phyloP scores from a whole-genome alignment of 2,113 vertebrate species.

The Coreoperca whiteheadi region DNA sequence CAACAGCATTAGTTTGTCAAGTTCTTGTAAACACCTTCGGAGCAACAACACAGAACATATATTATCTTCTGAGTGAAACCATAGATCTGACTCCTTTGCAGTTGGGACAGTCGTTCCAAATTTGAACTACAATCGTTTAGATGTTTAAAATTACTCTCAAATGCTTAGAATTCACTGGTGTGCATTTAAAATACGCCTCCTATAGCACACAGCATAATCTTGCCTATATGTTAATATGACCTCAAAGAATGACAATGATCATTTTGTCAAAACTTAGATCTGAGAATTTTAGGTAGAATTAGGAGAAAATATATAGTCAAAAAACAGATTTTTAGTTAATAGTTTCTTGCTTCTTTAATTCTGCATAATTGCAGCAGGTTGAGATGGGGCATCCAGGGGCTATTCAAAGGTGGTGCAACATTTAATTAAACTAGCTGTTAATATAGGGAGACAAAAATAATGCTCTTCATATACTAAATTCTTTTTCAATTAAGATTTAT shows the following conservation, averaged over 20 bases:
- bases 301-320: not conserved
- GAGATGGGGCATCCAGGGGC: not conserved
- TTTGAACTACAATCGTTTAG: not conserved
- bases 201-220: not conserved
- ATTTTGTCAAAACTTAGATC: not conserved
- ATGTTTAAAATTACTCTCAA: not conserved
- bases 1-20: not conserved
- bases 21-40: not conserved
- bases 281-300: not conserved
- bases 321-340: not conserved
- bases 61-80: not conserved
- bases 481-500: not conserved
- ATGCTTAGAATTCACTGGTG: not conserved
- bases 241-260: not conserved
- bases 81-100: not conserved
- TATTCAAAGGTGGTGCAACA: not conserved
- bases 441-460: not conserved
- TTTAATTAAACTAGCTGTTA: not conserved
- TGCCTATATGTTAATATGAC: not conserved
- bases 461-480: not conserved
- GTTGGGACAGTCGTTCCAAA: not conserved
- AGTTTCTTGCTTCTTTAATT: too few relatives aligned
- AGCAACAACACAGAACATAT: not conserved
- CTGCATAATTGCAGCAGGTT: not conserved
- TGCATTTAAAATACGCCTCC: too few relatives aligned